Conservation (phyloP, 2,797 vertebrate genomes). For the Darevskia mixta region DNA sequence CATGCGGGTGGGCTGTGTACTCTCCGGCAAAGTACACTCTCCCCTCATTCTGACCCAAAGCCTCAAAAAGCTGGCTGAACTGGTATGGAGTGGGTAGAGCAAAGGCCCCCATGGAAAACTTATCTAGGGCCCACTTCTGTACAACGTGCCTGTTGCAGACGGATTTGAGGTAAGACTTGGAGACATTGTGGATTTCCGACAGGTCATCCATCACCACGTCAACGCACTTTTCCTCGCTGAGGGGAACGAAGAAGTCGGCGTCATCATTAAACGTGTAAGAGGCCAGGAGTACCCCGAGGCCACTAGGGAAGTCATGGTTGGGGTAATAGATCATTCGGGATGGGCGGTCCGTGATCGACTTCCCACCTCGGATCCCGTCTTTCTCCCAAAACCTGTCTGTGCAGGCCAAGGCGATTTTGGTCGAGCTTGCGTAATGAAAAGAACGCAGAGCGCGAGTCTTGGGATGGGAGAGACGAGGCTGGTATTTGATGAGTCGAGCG, state of each 20-base stretch:
- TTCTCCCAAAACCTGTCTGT: constrained; percentile 83
- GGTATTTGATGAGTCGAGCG: constrained; percentile 81
- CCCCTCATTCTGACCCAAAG: constrained; percentile 61
- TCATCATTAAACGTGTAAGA: constrained; percentile 86
- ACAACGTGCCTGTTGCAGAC: constrained; percentile 69
- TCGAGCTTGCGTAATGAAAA: constrained; percentile 82
- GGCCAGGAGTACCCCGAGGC: constrained; percentile 79
- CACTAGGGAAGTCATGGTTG: constrained; percentile 79
- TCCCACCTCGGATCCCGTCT: constrained; percentile 83
- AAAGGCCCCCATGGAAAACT: constrained; percentile 82
- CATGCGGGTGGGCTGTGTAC: constrained; percentile 53
- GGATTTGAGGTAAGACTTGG: constrained; percentile 67
- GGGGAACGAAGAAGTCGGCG: constrained; percentile 80
- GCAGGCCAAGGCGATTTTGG: constrained; percentile 85
- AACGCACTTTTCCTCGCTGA: constrained; percentile 78
- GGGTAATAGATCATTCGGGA: constrained; percentile 86
- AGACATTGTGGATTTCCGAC: constrained; percentile 81
- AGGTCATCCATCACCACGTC: constrained; percentile 81
- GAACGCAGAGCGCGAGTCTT: constrained; percentile 83
- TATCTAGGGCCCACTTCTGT: constrained; percentile 86
- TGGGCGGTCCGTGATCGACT: constrained; percentile 83
- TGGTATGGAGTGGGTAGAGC: constrained; percentile 85
- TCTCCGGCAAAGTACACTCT: constrained; percentile 61
- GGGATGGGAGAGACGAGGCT: constrained; percentile 77
- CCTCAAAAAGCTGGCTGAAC: constrained; percentile 42